A percentile compares a stretch with the other conserved stretches of the same genome.
Conservation (phyloP, 2,113 vertebrate species). For the Pteruthius melanotis region DNA sequence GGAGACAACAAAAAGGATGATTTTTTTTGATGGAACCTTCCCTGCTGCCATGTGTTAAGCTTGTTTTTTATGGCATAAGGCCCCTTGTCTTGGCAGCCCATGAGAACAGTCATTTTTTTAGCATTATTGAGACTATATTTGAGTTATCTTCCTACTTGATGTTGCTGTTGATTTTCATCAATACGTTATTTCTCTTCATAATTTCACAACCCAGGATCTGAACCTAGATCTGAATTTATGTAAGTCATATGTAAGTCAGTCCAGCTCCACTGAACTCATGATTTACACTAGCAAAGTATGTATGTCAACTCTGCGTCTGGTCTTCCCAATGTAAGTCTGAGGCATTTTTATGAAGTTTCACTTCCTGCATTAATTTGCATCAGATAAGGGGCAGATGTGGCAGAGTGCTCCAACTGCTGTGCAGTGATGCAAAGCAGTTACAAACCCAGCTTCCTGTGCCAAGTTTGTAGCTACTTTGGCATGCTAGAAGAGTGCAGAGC, state of each 20-base stretch:
- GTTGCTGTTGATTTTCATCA: not conserved
- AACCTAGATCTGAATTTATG: not conserved
- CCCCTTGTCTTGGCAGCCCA: not conserved
- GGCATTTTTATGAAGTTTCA: not conserved
- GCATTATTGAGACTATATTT: not conserved
- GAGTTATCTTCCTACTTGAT: not conserved
- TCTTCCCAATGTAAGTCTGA: not conserved
- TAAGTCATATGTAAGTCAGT: not conserved
- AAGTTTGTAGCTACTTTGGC: not conserved
- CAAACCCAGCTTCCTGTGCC: not conserved
- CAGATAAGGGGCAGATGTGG: not conserved
- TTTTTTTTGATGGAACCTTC: not conserved
- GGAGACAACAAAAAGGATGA: not conserved
- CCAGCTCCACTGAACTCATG: not conserved
- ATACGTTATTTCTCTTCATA: not conserved
- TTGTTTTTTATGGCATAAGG: not conserved
- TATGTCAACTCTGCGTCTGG: not conserved
- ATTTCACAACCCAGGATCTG: not conserved
- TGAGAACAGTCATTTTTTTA: not conserved
- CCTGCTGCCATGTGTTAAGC: not conserved
- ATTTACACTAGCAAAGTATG: not conserved
- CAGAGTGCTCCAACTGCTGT: not conserved
- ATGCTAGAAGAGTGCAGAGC: not conserved
- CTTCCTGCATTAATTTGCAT: constrained; percentile 6
- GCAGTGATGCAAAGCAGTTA: not conserved